A percentile compares a stretch with the other conserved stretches of the same genome.
phyloP scores from a whole-genome alignment of 2,888 invertebrate species.

The Serripes groenlandicus region DNA sequence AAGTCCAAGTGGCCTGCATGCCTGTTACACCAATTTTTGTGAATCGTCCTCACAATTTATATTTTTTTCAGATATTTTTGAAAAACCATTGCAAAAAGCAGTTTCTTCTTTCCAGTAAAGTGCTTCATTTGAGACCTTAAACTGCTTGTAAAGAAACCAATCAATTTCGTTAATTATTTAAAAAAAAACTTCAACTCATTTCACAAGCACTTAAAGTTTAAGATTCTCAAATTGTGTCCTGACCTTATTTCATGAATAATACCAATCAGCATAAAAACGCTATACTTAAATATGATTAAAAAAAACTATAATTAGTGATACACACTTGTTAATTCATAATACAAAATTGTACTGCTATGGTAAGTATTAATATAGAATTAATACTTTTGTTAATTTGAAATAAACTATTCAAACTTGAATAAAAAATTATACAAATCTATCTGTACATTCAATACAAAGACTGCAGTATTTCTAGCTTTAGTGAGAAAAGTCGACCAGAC shows the following conservation, averaged over 20 bases:
- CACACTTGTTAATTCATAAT: slow-evolving; percentile 3
- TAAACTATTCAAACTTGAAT: slow-evolving; percentile 27
- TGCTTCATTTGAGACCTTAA: background rate
- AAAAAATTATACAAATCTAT: slow-evolving; percentile 13
- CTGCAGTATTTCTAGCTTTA: background rate
- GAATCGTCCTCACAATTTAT: too few relatives aligned
- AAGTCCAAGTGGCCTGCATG: too few relatives aligned
- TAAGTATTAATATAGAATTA: background rate
- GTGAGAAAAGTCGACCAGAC: too few relatives aligned
- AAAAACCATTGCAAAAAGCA: background rate
- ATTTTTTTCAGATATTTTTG: too few relatives aligned
- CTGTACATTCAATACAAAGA: background rate
- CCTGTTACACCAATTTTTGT: too few relatives aligned
- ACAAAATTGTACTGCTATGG: background rate
- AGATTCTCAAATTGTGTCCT: background rate
- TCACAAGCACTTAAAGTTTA: too few relatives aligned
- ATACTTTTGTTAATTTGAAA: slow-evolving; percentile 19
- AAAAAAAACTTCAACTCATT: background rate
- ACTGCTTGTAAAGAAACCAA: too few relatives aligned
- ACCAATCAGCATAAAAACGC: slow-evolving; percentile 9
- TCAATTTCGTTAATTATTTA: background rate
- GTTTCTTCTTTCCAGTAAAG: background rate
- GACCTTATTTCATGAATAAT: background rate
- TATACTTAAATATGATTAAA: slow-evolving; percentile 14
- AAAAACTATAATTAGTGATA: background rate